phyloP scores from a whole-genome alignment of 2,797 vertebrate species.

The Pteronotus mesoamericanus region DNA sequence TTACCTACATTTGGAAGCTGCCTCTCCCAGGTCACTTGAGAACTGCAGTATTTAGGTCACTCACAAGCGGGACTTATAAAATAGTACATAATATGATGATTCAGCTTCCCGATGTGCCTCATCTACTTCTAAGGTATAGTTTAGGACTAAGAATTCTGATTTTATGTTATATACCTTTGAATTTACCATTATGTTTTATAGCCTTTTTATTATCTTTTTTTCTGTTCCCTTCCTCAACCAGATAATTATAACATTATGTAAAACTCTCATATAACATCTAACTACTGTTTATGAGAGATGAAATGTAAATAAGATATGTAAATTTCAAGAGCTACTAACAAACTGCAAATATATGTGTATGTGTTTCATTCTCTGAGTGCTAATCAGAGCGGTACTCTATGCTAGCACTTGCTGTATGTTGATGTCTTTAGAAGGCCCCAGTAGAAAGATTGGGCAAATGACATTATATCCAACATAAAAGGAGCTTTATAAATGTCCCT shows the following conservation, averaged over 20 bases:
- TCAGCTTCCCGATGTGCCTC: neutral
- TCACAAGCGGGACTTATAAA: neutral
- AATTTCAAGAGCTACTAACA: neutral
- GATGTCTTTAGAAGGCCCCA: neutral
- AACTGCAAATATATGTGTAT: neutral
- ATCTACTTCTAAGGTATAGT: neutral
- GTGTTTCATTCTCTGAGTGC: neutral
- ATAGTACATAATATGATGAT: neutral
- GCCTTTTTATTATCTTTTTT: neutral
- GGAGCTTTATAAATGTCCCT: neutral
- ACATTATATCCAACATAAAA: neutral
- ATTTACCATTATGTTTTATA: neutral
- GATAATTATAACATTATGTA: neutral
- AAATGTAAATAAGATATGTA: neutral
- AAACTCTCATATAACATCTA: neutral
- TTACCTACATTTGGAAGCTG: neutral
- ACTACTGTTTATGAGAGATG: neutral
- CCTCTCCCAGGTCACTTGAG: neutral
- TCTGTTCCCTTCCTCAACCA: neutral
- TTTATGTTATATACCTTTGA: neutral
- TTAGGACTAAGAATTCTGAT: neutral
- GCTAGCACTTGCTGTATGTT: neutral
- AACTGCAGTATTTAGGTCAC: slow-evolving; percentile 6
- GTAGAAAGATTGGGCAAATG: neutral
- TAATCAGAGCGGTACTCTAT: neutral